These are phyloP conservation scores for Caenorhabditis briggsae DNA, from an alignment of 1,140 invertebrate genomes.

Conservation along the genomic window DNA sequence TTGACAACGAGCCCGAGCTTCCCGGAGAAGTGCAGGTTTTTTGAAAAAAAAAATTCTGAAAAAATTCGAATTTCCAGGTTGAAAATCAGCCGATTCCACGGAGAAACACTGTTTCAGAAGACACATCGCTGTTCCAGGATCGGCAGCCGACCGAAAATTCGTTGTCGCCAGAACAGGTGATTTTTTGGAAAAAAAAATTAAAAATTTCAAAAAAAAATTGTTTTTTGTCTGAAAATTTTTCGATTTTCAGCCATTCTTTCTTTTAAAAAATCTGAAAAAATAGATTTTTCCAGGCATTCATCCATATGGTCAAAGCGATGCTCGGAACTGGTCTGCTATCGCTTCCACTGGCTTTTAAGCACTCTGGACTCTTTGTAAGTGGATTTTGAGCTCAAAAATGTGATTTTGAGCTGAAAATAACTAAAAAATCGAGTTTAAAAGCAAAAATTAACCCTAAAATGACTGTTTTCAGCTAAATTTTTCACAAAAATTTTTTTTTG, in stretches of 20 bases:
- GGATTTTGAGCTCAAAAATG: too few relatives aligned
- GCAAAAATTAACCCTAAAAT: too few relatives aligned
- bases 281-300: conserved; percentile 70
- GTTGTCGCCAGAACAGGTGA: conserved; percentile 55
- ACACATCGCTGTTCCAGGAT: conserved; percentile 59
- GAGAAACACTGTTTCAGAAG: conserved; percentile 21
- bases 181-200: background rate
- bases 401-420: too few relatives aligned
- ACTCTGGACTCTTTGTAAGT: conserved; percentile 75
- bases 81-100: background rate
- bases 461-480: too few relatives aligned
- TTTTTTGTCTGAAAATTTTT: background rate
- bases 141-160: conserved; percentile 33
- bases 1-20: conserved; percentile 54
- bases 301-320: conserved; percentile 77
- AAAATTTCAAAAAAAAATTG: background rate
- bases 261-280: background rate
- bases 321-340: conserved; percentile 76
- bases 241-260: background rate
- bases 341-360: conserved; percentile 75
- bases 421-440: too few relatives aligned
- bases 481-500: conserved; percentile 46
- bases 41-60: background rate
- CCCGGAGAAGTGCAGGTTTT: background rate
- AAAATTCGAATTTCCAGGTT: conserved; percentile 1